These are phyloP conservation scores for Agraylea sexmaculata DNA, from an alignment of 1,140 invertebrate species.

Conservation along the genomic window DNA sequence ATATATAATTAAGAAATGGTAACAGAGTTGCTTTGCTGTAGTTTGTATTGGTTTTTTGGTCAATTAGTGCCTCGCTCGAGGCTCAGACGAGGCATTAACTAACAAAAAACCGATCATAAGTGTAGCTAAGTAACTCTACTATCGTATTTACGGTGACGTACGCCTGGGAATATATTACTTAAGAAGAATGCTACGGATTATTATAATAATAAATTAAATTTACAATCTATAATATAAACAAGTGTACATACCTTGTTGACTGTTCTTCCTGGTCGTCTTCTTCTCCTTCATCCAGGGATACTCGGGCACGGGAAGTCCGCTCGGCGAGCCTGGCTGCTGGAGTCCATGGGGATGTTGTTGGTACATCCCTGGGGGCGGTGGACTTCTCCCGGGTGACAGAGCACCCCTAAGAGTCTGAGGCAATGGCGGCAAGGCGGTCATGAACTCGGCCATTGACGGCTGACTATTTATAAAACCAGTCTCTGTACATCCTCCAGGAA, in stretches of 20 bases:
- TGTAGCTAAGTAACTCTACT: too few relatives aligned
- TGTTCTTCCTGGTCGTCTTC: constrained; percentile 82
- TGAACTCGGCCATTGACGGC: constrained; percentile 87
- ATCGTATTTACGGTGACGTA: too few relatives aligned
- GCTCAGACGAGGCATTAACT: too few relatives aligned
- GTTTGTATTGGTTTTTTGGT: too few relatives aligned
- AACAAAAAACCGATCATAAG: too few relatives aligned
- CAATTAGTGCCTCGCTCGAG: too few relatives aligned
- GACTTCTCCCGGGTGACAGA: constrained; percentile 38
- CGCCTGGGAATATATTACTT: too few relatives aligned
- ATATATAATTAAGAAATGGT: too few relatives aligned
- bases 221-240: too few relatives aligned
- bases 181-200: too few relatives aligned
- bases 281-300: constrained; percentile 98
- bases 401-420: constrained; percentile 40
- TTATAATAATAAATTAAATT: too few relatives aligned
- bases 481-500: constrained; percentile 46
- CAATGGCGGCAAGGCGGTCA: constrained; percentile 67
- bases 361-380: constrained; percentile 41
- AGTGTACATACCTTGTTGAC: constrained; percentile 69
- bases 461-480: constrained; percentile 86
- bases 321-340: constrained; percentile 47
- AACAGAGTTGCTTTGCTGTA: too few relatives aligned
- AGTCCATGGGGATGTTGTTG: constrained; percentile 47
- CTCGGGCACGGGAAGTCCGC: constrained; percentile 72